Conservation (phyloP, 2,888 invertebrate species). For the Nomada fabriciana region DNA sequence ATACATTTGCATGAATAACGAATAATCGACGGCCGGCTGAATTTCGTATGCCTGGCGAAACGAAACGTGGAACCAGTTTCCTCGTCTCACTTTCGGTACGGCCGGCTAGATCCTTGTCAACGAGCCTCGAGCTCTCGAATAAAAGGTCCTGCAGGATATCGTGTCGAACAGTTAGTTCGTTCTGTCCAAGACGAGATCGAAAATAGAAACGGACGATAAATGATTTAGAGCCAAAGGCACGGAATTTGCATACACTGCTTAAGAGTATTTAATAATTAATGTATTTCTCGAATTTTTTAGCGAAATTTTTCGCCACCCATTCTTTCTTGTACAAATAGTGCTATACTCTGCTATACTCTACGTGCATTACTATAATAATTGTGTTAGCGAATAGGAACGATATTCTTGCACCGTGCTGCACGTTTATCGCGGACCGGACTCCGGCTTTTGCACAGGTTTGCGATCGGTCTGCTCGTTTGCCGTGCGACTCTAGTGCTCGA, state of each 20-base stretch:
- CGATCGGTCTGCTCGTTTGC: constrained; percentile 41
- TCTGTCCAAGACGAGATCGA: too few relatives aligned
- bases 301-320: too few relatives aligned
- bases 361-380: not conserved
- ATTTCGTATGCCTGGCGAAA: constrained; percentile 38
- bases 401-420: constrained; percentile 20
- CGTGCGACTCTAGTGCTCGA: constrained; percentile 26
- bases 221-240: too few relatives aligned
- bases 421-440: constrained; percentile 26
- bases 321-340: not conserved
- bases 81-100: not conserved
- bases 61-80: constrained; percentile 34
- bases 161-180: too few relatives aligned
- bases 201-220: too few relatives aligned
- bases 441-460: constrained; percentile 40
- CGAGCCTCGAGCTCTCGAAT: too few relatives aligned
- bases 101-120: constrained; percentile 2
- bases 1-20: constrained; percentile 58
- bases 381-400: not conserved
- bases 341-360: too few relatives aligned
- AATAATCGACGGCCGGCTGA: constrained; percentile 37
- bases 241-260: not conserved
- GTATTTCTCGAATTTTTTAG: not conserved
- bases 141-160: too few relatives aligned
- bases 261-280: too few relatives aligned